Conservation (phyloP, 1,140 invertebrate genomes). For the Proctacanthus coquilletti region DNA sequence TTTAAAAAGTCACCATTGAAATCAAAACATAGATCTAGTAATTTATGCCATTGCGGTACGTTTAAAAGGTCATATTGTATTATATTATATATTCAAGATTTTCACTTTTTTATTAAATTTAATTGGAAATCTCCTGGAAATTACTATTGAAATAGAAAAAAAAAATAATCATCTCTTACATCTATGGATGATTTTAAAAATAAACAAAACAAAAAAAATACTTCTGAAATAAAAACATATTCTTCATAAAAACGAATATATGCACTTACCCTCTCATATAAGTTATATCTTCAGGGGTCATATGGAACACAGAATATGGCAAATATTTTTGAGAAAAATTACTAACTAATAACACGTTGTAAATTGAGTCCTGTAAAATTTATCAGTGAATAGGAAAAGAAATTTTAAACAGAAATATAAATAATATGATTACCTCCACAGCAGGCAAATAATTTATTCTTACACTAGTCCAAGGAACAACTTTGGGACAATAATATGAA, state of each 20-base stretch:
- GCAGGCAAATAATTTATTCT: constrained; percentile 53
- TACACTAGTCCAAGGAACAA: constrained; percentile 59
- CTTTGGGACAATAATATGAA: constrained; percentile 86
- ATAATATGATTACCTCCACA: constrained; percentile 11
- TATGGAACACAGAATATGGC: constrained; percentile 83
- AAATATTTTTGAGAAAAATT: constrained; percentile 73
- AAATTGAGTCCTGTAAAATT: constrained; percentile 57
- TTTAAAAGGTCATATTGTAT: too few relatives aligned
- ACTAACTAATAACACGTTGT: constrained; percentile 82
- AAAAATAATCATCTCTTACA: too few relatives aligned
- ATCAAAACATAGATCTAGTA: too few relatives aligned
- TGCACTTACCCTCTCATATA: constrained; percentile 74
- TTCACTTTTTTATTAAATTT: constrained; percentile 1
- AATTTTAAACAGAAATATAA: neutral
- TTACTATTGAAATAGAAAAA: too few relatives aligned
- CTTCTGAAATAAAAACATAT: too few relatives aligned
- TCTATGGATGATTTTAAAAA: too few relatives aligned
- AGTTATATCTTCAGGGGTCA: constrained; percentile 89
- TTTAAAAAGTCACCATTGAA: constrained; percentile 3
- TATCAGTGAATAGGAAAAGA: too few relatives aligned
- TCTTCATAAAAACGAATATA: constrained; percentile 4
- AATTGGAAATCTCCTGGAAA: too few relatives aligned
- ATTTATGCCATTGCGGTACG: too few relatives aligned
- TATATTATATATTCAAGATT: too few relatives aligned
- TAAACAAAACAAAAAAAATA: too few relatives aligned